Evolutionary conservation across 2,797 vertebrate species (phyloP), one percentile per base, ranked within the genome.

Genomic region (Sciurus vulgaris): DNA sequence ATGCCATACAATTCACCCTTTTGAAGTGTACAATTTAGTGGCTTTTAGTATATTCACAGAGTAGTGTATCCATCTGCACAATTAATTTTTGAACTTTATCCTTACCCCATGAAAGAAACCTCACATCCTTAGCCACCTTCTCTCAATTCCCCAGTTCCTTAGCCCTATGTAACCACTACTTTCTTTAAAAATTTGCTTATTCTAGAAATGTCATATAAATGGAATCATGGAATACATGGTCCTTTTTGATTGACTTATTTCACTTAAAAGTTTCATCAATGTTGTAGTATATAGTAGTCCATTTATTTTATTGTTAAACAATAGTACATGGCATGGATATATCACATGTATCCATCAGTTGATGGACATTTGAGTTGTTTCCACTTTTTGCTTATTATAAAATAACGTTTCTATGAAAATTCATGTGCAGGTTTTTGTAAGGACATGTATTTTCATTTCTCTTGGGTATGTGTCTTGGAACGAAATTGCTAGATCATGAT

Each of bases 261-360:
- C 11, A 15, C 15, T 6, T 38, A 7, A 12, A 56, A 65, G 30
- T 20, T 69, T 69, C 73, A 30, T 35, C 65, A 63, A 9, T 65
- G 69, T 41, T 28, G 17, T 77, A 51, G 49, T 4, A 22, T 33
- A 7, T n/a, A n/a, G 12, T 44, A 85, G 8, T 69, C 70, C 44
- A 47, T 86, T 59, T n/a, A 74, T 77, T 93, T 74, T 87, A 54
- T 41, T 94, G 54, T n/a, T n/a, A 67, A 95, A 59, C 41, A 86
- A 47, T 73, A 69, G 41, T 73, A 47, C 59, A 41, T 30, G 72
- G 5, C 59, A 35, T 77, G 30, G 33, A 49, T 28, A 49, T 41
- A 15, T 12, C 74, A 65, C 1, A n/a, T 74, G 86, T 69, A 61
- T n/a, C 70, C 35, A 93, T 78, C 72, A 79, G 18, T 14, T 65